Conservation (phyloP, 2,888 invertebrate species). For the Drosophila parthenogenetica region DNA sequence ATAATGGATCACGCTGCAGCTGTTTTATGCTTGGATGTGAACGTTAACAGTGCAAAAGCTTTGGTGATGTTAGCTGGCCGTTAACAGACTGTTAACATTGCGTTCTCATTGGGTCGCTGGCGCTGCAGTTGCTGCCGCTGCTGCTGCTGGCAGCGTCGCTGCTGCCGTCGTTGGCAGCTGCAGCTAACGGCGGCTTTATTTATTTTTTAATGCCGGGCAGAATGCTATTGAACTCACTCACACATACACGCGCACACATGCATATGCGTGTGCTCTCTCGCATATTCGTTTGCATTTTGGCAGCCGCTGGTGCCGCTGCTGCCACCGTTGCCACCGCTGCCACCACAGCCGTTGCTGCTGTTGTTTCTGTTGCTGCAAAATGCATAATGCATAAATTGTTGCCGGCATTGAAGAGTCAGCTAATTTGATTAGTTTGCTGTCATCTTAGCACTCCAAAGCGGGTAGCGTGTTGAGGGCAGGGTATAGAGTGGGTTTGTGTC, state of each 20-base stretch:
- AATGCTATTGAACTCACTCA: conserved; percentile 79
- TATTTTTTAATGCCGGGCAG: conserved; percentile 73
- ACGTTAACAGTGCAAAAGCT: conserved; percentile 51
- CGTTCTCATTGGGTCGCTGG: conserved; percentile 23
- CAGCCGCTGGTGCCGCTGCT: conserved; percentile 47
- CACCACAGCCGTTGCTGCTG: conserved; percentile 22
- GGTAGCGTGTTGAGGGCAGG: not conserved
- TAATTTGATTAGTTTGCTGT: conserved; percentile 64
- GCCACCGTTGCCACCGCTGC: conserved; percentile 23
- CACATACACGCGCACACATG: conserved; percentile 32
- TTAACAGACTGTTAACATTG: conserved; percentile 44
- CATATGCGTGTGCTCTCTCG: not conserved
- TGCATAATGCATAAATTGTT: conserved; percentile 61
- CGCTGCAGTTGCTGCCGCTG: conserved; percentile 35
- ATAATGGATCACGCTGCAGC: not conserved
- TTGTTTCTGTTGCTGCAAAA: conserved; percentile 35
- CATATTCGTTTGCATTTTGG: conserved; percentile 48
- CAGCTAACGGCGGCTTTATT: conserved; percentile 68
- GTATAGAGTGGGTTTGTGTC: too few relatives aligned
- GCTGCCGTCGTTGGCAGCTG: conserved; percentile 38
- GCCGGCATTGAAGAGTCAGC: conserved; percentile 50
- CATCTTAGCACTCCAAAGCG: conserved; percentile 42
- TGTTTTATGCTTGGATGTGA: not conserved
- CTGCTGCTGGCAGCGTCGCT: conserved; percentile 7
- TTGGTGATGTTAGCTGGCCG: conserved; percentile 34